These are phyloP conservation scores for Melanostoma mellinum DNA, from an alignment of 2,888 invertebrate species.

Conservation along the genomic window DNA sequence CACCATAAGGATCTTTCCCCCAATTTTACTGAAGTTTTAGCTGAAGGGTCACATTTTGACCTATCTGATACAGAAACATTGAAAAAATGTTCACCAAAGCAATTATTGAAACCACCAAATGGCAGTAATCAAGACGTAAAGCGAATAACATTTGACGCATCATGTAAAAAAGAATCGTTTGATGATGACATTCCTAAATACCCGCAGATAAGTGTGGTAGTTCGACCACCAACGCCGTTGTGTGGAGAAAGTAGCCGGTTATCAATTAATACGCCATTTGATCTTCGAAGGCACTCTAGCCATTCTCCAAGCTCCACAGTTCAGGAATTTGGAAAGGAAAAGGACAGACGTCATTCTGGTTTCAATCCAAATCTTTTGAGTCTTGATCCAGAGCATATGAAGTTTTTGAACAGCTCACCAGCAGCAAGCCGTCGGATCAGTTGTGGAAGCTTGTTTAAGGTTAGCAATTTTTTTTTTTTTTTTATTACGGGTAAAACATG, in stretches of 20 bases:
- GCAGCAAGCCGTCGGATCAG: constrained; percentile 95
- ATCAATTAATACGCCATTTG: constrained; percentile 79
- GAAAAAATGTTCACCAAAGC: constrained; percentile 40
- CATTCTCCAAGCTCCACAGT: constrained; percentile 82
- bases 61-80: constrained; percentile 70
- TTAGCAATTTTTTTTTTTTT: constrained; percentile 75
- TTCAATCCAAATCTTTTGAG: constrained; percentile 85
- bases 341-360: constrained; percentile 82
- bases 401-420: constrained; percentile 89
- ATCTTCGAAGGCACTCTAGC: constrained; percentile 82
- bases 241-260: constrained; percentile 84
- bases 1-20: constrained; percentile 77
- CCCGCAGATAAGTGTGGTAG: constrained; percentile 88
- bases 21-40: constrained; percentile 47
- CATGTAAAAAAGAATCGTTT: constrained; percentile 82
- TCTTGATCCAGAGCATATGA: constrained; percentile 86
- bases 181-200: constrained; percentile 82
- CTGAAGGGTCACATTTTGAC: constrained; percentile 73
- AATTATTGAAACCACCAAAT: constrained; percentile 48
- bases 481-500: not conserved
- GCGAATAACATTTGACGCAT: constrained; percentile 82
- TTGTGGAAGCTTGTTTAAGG: constrained; percentile 93
- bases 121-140: constrained; percentile 79
- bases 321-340: constrained; percentile 82
- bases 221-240: constrained; percentile 89